Base-by-base conservation (phyloP, 1,140 invertebrate genomes). In the Adoxophyes honmai region DNA sequence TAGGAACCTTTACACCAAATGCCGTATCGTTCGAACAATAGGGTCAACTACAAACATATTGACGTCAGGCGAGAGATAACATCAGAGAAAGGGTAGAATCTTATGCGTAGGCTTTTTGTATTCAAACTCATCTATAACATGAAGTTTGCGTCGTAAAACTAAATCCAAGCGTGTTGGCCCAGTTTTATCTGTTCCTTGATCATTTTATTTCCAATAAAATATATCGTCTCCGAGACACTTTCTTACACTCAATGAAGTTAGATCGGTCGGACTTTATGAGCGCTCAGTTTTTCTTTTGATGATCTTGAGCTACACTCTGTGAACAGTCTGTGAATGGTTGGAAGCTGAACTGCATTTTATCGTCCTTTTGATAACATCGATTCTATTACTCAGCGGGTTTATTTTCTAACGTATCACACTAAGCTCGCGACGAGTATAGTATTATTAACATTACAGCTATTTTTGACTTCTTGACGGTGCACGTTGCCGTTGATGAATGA, bases 1-100 rank as follows among this genome's bases (percentile, higher is more conserved):
- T 35, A 52, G 13, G 34, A 28, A 52, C 14, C 51, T 34, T 52
- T 52, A 21, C 5, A 34, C n/a, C 16, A 18, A 48, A 48, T 13
- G 42, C 42, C 18, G 21, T 44, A 44, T 18, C 21, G 42, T 48
- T 48, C 42, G 42, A 48, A 48, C 42, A 48, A 48, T 48, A 21
- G 42, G 42, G 42, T 48, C 42, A 48, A 21, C 42, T 33, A 16
- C 21, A 33, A 48, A 48, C 10, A 44, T 18, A 48, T 48, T 10
- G 16, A 6, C n/a, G 42, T 33, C 42, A 48, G 3, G n/a, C 42
- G 18, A 33, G 11, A 48, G 42, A 48, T 48, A 48, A 21, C 4
- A 48, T 48, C 42, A 6, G 11, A 10, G 18, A 18, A 44, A 44
- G 11, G 15, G 42, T 21, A 11, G n/a, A 28, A 18, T 48, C 7